Percentiles rank a stretch among this genome's conserved stretches.
Conservation (phyloP, 2,888 invertebrate genomes). For the Pherbina coryleti region DNA sequence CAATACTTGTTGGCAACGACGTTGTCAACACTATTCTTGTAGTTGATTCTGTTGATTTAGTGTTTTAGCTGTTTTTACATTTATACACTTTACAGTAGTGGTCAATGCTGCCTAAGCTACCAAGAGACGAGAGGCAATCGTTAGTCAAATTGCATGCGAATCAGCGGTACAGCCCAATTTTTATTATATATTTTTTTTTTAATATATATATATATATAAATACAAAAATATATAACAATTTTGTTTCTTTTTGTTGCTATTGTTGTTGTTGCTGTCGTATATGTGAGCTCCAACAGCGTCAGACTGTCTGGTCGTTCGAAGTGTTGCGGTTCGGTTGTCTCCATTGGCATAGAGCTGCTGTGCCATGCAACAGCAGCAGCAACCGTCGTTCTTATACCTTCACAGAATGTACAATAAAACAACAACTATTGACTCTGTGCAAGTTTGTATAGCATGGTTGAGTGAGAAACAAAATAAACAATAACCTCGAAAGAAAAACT, state of each 20-base stretch:
- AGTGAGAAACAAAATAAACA: background rate
- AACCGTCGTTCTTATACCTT: no score
- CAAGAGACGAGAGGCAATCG: background rate
- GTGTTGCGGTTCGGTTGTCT: conserved; percentile 41
- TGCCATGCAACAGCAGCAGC: background rate
- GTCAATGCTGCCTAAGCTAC: background rate
- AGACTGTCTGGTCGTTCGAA: conserved; percentile 65
- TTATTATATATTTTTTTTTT: background rate
- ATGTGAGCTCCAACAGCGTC: conserved; percentile 69
- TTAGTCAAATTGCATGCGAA: conserved; percentile 21
- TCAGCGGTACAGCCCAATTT: conserved; percentile 15
- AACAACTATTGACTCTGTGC: background rate
- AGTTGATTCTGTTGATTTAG: background rate
- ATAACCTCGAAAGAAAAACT: background rate
- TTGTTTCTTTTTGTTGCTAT: background rate
- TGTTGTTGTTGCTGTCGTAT: conserved; percentile 17
- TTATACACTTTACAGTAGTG: background rate
- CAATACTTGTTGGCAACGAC: conserved; percentile 39
- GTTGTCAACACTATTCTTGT: conserved; percentile 15
- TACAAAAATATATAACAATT: no score
- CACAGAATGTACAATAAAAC: no score
- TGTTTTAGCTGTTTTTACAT: background rate
- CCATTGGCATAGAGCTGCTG: conserved; percentile 14
- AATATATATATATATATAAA: no score
- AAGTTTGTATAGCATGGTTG: background rate